A percentile compares a stretch with the other conserved stretches of the same genome.
phyloP scores from a whole-genome alignment of 2,797 vertebrate species.

The Tenualosa ilisha region DNA sequence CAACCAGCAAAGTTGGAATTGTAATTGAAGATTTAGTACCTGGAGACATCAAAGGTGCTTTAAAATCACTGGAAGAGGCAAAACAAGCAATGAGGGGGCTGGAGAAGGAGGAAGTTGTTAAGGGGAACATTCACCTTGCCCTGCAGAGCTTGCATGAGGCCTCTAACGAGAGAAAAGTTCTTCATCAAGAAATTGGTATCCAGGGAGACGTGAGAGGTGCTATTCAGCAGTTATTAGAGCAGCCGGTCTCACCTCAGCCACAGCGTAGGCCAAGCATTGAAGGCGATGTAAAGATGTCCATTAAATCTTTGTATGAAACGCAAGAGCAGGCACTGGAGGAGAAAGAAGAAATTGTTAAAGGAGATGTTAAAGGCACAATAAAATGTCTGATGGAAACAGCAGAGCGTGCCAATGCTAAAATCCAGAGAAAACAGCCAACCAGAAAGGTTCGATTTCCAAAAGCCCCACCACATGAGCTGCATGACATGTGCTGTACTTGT shows the following conservation, averaged over 20 bases:
- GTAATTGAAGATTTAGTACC: constrained; percentile 79
- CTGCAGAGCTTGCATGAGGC: constrained; percentile 72
- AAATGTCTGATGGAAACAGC: constrained; percentile 81
- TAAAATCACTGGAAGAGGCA: constrained; percentile 82
- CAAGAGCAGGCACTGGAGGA: constrained; percentile 72
- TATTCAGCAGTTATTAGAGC: constrained; percentile 77
- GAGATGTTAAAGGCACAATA: constrained; percentile 78
- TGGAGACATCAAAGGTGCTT: constrained; percentile 81
- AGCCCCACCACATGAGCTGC: constrained; percentile 32
- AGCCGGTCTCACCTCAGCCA: constrained; percentile 67
- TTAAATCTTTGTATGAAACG: constrained; percentile 72
- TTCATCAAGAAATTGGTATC: constrained; percentile 69
- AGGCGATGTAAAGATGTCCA: constrained; percentile 71
- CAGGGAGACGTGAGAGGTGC: constrained; percentile 75
- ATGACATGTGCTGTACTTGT: constrained; percentile 27
- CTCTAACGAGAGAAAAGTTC: constrained; percentile 69
- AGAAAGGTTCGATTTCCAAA: constrained; percentile 69
- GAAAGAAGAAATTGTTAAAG: constrained; percentile 76
- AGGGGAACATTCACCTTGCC: constrained; percentile 70
- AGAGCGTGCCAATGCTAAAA: constrained; percentile 70
- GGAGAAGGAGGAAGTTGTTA: constrained; percentile 76
- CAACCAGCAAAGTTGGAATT: constrained; percentile 74
- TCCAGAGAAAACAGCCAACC: constrained; percentile 64
- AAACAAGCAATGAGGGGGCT: constrained; percentile 73
- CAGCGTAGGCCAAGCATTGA: constrained; percentile 68